Percentiles rank a stretch among this genome's conserved stretches.
These are phyloP conservation scores for Sciurus niger DNA, from an alignment of 2,113 vertebrate genomes.

Conservation along the genomic window DNA sequence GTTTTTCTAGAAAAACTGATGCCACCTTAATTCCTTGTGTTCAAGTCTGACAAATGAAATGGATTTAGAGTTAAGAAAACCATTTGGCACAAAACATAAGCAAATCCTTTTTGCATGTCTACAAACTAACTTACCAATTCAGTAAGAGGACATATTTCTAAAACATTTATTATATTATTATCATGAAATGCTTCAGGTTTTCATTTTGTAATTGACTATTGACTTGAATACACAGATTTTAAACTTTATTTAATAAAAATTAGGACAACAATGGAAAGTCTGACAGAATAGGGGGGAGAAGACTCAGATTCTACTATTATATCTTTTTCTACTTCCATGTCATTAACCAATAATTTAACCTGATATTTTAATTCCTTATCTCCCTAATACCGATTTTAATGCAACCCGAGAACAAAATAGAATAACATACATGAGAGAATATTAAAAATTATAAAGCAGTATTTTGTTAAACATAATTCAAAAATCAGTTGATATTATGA, in stretches of 20 bases:
- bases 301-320: not conserved
- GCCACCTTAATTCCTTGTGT: not conserved
- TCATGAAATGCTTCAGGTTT: not conserved
- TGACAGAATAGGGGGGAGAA: not conserved
- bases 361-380: not conserved
- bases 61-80: not conserved
- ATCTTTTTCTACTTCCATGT: not conserved
- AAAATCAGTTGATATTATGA: not conserved
- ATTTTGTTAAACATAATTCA: not conserved
- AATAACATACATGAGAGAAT: conserved; percentile 1
- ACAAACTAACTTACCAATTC: not conserved
- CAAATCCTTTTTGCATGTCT: not conserved
- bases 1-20: not conserved
- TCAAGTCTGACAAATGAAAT: conserved; percentile 28
- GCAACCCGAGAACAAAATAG: not conserved
- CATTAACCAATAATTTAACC: not conserved
- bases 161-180: conserved; percentile 25
- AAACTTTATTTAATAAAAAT: not conserved
- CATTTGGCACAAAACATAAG: not conserved
- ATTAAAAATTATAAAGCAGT: not conserved
- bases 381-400: not conserved
- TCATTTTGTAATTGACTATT: conserved; percentile 25
- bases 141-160: not conserved
- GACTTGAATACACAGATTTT: not conserved
- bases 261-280: not conserved